Conservation (phyloP, 1,140 invertebrate species). For the Apis dorsata region DNA sequence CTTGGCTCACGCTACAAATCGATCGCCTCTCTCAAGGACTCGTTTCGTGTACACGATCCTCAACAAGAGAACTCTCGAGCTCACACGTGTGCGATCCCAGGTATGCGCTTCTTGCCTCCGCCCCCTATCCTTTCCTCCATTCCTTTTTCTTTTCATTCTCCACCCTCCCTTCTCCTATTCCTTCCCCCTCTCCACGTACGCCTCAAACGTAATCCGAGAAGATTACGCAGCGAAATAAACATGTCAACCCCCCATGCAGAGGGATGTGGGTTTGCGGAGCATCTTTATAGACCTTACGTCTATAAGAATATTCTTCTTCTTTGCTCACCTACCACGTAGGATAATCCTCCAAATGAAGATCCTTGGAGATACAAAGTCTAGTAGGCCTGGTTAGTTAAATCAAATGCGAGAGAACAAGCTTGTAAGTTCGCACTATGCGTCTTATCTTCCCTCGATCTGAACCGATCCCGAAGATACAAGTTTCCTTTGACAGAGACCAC, state of each 20-base stretch:
- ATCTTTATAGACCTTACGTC: slow-evolving; percentile 62
- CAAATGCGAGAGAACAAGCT: slow-evolving; percentile 25
- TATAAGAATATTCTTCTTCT: slow-evolving; percentile 48
- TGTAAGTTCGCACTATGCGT: slow-evolving; percentile 12
- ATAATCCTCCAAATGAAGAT: slow-evolving; percentile 41
- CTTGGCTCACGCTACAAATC: neutral
- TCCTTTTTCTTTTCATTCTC: slow-evolving; percentile 56
- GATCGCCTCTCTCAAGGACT: neutral
- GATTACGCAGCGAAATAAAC: slow-evolving; percentile 72
- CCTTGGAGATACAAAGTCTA: slow-evolving; percentile 32
- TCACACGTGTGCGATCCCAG: slow-evolving; percentile 26
- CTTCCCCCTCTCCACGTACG: neutral
- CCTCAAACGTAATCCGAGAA: slow-evolving; percentile 69
- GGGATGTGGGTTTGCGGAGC: slow-evolving; percentile 64
- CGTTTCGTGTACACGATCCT: slow-evolving; percentile 18
- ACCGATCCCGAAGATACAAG: slow-evolving; percentile 39
- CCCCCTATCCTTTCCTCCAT: slow-evolving; percentile 31
- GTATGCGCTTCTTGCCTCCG: slow-evolving; percentile 33
- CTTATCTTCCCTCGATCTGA: slow-evolving; percentile 51
- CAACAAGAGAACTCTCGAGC: slow-evolving; percentile 8
- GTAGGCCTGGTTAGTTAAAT: slow-evolving; percentile 43
- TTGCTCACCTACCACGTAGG: slow-evolving; percentile 18
- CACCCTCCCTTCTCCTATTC: slow-evolving; percentile 21
- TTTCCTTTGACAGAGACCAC: neutral
- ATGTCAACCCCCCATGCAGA: slow-evolving; percentile 65